Evolutionary conservation across 2,113 vertebrate genomes (phyloP).

Genomic region (Upupa epops): DNA sequence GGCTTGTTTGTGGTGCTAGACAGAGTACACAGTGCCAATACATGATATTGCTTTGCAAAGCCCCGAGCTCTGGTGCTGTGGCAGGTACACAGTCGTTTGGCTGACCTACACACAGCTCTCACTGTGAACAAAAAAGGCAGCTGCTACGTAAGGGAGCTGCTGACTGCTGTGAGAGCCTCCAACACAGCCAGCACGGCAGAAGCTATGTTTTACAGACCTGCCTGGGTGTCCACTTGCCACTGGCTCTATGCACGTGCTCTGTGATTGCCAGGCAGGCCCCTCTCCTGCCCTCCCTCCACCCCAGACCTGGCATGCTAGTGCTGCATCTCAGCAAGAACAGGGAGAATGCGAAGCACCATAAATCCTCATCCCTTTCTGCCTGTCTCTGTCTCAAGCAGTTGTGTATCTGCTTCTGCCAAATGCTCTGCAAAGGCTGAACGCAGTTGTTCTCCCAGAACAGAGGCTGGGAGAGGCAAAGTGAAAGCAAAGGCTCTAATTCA

Average conservation of each 20-base stretch:
- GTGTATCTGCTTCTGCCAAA: not conserved
- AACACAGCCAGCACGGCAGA: not conserved
- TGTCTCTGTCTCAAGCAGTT: not conserved
- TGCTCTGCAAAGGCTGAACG: not conserved
- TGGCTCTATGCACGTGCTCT: not conserved
- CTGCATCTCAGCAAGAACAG: not conserved
- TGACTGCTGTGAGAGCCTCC: not conserved
- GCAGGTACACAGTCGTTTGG: not conserved
- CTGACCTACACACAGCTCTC: not conserved
- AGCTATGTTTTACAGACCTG: not conserved
- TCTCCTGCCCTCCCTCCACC: not conserved
- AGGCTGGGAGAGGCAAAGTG: not conserved
- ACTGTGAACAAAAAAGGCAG: not conserved
- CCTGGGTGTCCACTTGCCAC: rapidly evolving
- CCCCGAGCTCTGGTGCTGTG: not conserved
- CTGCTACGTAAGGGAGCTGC: not conserved
- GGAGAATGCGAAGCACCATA: not conserved
- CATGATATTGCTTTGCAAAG: not conserved
- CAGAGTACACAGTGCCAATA: not conserved
- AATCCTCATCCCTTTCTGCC: not conserved
- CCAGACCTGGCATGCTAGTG: rapidly evolving
- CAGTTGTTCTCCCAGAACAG: not conserved
- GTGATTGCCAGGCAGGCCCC: not conserved
- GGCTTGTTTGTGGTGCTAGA: not conserved
- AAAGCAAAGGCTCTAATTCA: constrained; percentile 34